A percentile compares a stretch with the other conserved stretches of the same genome.
Conservation (phyloP, 2,888 invertebrate genomes). For the Rhamphomyia laevipes region DNA sequence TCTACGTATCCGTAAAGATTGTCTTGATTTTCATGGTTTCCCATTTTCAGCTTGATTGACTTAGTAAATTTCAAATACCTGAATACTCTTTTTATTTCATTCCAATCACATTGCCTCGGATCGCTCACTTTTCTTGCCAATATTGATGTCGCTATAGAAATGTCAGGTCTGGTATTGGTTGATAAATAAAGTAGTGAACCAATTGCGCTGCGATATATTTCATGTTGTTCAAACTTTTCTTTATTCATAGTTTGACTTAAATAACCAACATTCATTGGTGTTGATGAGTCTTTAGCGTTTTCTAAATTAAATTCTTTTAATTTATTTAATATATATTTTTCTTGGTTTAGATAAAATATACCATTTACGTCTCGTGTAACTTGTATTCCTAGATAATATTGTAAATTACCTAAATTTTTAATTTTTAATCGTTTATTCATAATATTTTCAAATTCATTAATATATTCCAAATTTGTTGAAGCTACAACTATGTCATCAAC, state of each 20-base stretch:
- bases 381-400: background rate
- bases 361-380: constrained; percentile 1
- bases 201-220: constrained; percentile 15
- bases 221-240: constrained; percentile 1
- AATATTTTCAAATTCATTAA: background rate
- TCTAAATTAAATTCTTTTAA: constrained; percentile 2
- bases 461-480: background rate
- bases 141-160: constrained; percentile 13
- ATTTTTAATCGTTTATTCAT: background rate
- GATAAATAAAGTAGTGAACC: constrained; percentile 17
- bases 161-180: constrained; percentile 16
- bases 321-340: constrained; percentile 2
- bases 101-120: constrained; percentile 7
- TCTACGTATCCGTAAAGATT: background rate
- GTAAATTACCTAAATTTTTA: background rate
- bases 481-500: background rate
- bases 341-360: constrained; percentile 1
- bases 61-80: constrained; percentile 14
- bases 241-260: background rate
- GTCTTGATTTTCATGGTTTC: background rate
- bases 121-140: constrained; percentile 9
- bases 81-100: constrained; percentile 8
- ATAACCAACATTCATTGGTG: constrained; percentile 7
- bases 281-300: constrained; percentile 4
- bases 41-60: background rate